Percentiles rank a stretch among this genome's conserved stretches.
These are phyloP conservation scores for Sebastes baramenuke DNA, from an alignment of 2,797 vertebrate genomes.

Conservation along the genomic window DNA sequence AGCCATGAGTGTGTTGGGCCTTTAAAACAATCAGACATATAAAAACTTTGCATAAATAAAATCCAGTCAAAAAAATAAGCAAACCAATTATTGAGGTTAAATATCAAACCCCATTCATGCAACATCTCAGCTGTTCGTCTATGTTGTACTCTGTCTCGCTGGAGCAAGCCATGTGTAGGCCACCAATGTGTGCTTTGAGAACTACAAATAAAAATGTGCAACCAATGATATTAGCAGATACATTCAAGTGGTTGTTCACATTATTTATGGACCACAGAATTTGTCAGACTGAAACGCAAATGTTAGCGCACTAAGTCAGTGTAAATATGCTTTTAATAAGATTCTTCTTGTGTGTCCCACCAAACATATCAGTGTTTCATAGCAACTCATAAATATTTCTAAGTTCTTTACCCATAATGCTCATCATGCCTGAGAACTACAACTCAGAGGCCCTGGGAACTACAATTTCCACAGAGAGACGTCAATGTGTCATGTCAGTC, in stretches of 20 bases:
- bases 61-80: background rate
- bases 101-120: background rate
- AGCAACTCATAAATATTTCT: slow-evolving; percentile 22
- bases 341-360: slow-evolving; percentile 26
- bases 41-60: background rate
- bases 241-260: background rate
- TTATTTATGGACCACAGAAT: background rate
- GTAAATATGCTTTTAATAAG: background rate
- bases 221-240: background rate
- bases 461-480: slow-evolving; percentile 37
- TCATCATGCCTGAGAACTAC: slow-evolving; percentile 41
- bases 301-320: background rate
- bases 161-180: background rate
- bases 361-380: slow-evolving; percentile 31
- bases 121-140: background rate
- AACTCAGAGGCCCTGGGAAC: slow-evolving; percentile 57
- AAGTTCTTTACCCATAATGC: background rate
- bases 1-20: background rate
- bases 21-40: background rate
- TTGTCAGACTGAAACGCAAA: background rate
- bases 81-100: background rate
- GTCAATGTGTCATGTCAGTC: slow-evolving; percentile 12
- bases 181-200: background rate
- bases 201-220: background rate
- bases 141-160: background rate